These are phyloP conservation scores for Ramazzottius varieornatus DNA, from an alignment of 2,888 invertebrate genomes.

Conservation along the genomic window DNA sequence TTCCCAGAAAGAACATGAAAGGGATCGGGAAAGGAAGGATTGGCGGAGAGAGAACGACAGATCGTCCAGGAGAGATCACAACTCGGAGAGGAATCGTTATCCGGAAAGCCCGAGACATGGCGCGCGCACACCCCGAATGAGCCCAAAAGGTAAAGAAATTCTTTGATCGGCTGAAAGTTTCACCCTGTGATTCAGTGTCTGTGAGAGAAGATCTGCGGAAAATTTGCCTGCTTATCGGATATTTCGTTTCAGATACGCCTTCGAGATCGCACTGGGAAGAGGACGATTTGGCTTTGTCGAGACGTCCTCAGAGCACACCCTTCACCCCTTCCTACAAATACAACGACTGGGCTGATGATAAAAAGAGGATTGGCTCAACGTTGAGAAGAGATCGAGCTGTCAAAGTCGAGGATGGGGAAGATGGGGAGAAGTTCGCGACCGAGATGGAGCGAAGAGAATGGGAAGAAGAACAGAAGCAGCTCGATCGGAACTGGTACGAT, in stretches of 20 bases:
- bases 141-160: conserved; percentile 3
- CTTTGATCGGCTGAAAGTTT: too few relatives aligned
- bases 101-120: background rate
- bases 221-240: too few relatives aligned
- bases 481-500: conserved; percentile 89
- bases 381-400: conserved; percentile 26
- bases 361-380: conserved; percentile 37
- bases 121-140: background rate
- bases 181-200: too few relatives aligned
- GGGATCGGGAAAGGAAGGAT: background rate
- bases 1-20: background rate
- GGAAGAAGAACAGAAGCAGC: conserved; percentile 56
- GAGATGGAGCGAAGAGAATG: conserved; percentile 51
- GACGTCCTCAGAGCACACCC: conserved; percentile 35
- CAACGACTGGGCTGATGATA: conserved; percentile 46
- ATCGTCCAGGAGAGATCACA: background rate
- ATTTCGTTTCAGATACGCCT: conserved; percentile 27
- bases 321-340: conserved; percentile 66
- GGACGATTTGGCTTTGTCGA: conserved; percentile 25
- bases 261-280: conserved; percentile 33
- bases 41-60: background rate
- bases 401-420: background rate
- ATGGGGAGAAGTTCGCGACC: conserved; percentile 13
- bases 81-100: background rate
- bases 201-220: too few relatives aligned